phyloP scores from a whole-genome alignment of 2,797 vertebrate species.

The Tachyglossus aculeatus region DNA sequence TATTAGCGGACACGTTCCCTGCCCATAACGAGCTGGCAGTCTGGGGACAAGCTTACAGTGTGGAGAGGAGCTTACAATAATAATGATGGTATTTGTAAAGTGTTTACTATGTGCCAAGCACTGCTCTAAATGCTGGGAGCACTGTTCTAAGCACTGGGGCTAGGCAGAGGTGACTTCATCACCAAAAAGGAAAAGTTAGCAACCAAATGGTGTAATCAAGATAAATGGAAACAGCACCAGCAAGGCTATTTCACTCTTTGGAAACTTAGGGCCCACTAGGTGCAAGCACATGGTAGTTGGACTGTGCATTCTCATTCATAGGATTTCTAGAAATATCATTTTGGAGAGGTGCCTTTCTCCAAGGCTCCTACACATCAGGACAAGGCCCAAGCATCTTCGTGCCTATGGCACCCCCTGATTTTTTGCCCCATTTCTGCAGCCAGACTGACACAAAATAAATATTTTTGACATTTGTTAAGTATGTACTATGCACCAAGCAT shows the following conservation, averaged over 20 bases:
- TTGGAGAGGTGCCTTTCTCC: no score
- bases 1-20: no score
- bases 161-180: conserved; percentile 21
- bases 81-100: no score
- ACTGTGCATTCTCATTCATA: conserved; percentile 1
- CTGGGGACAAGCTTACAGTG: no score
- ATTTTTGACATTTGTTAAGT: no score
- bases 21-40: no score
- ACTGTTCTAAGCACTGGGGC: no score
- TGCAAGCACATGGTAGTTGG: not conserved
- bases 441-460: not conserved
- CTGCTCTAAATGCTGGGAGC: no score
- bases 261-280: conserved; percentile 7
- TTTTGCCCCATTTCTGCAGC: not conserved
- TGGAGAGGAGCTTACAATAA: conserved; percentile 34
- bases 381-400: not conserved
- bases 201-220: not conserved
- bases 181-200: conserved; percentile 4
- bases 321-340: no score
- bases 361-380: conserved; percentile 4
- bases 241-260: not conserved
- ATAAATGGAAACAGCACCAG: not conserved
- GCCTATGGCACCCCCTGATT: not conserved
- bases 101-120: no score
- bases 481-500: no score